Base-by-base conservation (phyloP, 2,797 vertebrate genomes). In the Cottoperca gobio region DNA sequence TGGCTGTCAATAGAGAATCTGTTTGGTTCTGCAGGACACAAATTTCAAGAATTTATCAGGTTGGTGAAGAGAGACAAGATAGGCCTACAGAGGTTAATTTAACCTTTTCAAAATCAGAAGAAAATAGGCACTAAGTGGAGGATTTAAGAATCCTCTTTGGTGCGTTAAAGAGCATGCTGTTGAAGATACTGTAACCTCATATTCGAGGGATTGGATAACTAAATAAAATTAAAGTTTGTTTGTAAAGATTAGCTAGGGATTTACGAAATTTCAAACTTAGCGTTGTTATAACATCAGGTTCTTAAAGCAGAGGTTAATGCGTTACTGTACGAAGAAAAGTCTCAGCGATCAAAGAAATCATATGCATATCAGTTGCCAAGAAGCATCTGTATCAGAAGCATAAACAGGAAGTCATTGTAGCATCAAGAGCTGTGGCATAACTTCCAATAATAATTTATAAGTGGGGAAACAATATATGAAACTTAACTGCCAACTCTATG, bases 1-100 rank as follows among this genome's bases (percentile, higher is more conserved):
- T 49, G 43, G 64, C 21, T 45, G n/a, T 21, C 48, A n/a, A 10
- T 19, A 8, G 42, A 49, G 48, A 49, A 43, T 24, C 14, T 12
- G 33, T 4, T 4, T 59, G 39, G 50, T 40, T 66, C 11, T 60
- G 14, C 10, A 10, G 28, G 46, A 40, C 35, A 54, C 11, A 31
- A 6, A 69, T 54, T 11, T 52, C 12, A 70, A 39, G 66, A 67
- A 26, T 70, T 21, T 53, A 23, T 52, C 59, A 52, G 19, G 19
- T 28, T 40, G 65, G 17, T 58, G 33, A 63, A 12, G 17, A 71
- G 19, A 39, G 21, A 64, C 1, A 6, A 58, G 16, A n/a, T 76
- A n/a, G n/a, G n/a, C n/a, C n/a, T n/a, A 57, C 6, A 17, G 28
- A 21, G 19, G 12, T 31, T 35, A 8, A 65, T 35, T 49, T 28